phyloP scores from a whole-genome alignment of 64 coral and sea anemone genomes.

The Astreopora myriophthalma region DNA sequence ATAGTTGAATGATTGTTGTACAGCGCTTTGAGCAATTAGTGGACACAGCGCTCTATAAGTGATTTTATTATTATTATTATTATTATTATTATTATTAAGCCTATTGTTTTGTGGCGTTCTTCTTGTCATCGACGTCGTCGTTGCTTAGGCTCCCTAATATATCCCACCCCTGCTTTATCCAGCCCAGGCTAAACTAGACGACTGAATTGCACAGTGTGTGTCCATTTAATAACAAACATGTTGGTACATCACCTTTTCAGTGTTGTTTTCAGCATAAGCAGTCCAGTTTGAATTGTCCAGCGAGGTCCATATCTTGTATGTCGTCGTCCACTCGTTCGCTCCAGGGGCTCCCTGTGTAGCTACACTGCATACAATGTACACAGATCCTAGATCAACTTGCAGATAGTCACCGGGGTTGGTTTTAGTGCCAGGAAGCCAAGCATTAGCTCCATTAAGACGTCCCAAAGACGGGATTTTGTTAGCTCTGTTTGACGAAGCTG shows the following conservation, averaged over 20 bases:
- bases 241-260: neutral
- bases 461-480: neutral
- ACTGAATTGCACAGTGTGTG: too few species aligned
- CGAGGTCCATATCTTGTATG: neutral
- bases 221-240: too few species aligned
- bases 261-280: neutral
- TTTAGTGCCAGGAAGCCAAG: neutral
- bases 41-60: too few species aligned
- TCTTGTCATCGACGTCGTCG: too few species aligned
- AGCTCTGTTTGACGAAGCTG: neutral
- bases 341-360: neutral
- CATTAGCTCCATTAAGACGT: neutral
- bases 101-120: too few species aligned
- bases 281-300: neutral
- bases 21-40: too few species aligned
- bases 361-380: neutral
- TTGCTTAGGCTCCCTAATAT: too few species aligned
- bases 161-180: too few species aligned
- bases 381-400: neutral
- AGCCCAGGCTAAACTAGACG: too few species aligned
- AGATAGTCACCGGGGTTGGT: neutral
- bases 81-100: too few species aligned
- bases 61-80: too few species aligned
- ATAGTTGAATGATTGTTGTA: too few species aligned
- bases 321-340: neutral